Percentiles rank a stretch among this genome's conserved stretches.
Conservation (phyloP, 2,797 vertebrate species). For the Parauchenoglanis ngamensis region DNA sequence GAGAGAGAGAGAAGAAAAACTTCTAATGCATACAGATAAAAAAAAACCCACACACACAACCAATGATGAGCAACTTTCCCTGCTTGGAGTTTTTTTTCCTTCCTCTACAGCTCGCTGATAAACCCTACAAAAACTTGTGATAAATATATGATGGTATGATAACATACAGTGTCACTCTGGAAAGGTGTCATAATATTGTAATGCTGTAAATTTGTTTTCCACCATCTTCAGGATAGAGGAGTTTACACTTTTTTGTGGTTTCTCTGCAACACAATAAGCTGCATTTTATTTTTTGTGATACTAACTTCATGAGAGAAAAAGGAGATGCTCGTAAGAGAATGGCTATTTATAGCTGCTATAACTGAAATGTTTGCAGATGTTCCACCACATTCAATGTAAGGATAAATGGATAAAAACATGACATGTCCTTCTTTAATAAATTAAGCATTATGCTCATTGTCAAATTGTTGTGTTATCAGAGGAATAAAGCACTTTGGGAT, state of each 20-base stretch:
- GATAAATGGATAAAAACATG: not conserved
- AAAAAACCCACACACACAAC: conserved; percentile 65
- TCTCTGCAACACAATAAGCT: not conserved
- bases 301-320: not conserved
- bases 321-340: not conserved
- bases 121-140: conserved; percentile 48
- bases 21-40: conserved; percentile 71
- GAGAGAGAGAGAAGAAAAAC: conserved; percentile 35
- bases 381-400: not conserved
- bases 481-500: not conserved
- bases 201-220: not conserved
- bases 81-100: conserved; percentile 62
- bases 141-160: not conserved
- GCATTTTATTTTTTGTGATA: not conserved
- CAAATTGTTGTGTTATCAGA: not conserved
- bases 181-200: not conserved
- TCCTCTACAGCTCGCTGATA: conserved; percentile 56
- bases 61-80: conserved; percentile 66
- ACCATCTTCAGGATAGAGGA: not conserved
- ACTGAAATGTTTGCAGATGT: not conserved
- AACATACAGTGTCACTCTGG: not conserved
- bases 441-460: not conserved
- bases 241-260: not conserved
- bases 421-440: not conserved
- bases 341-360: not conserved